Evolutionary conservation across 2,797 vertebrate species (phyloP).

Genomic region (Intellagama lesueurii): DNA sequence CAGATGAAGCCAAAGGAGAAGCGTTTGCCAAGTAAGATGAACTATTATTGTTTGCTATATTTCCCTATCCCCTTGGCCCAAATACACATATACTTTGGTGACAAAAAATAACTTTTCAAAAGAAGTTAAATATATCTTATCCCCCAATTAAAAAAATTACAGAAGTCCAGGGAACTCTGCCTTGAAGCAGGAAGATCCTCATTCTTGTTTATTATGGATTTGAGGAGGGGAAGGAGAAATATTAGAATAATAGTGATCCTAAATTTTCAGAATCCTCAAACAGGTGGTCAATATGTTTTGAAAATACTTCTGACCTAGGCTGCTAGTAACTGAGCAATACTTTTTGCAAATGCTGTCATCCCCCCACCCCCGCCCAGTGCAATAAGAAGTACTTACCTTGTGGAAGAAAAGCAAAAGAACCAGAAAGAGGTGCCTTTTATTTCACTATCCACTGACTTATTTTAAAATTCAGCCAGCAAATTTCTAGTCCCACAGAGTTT

Average conservation of each 20-base stretch:
- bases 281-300: too few relatives aligned
- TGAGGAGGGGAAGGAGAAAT: neutral
- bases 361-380: neutral
- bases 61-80: neutral
- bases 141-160: neutral
- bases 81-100: neutral
- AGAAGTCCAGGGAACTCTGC: neutral
- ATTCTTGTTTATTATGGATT: neutral
- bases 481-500: neutral
- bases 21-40: conserved; percentile 44
- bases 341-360: neutral
- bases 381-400: neutral
- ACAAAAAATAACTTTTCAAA: neutral
- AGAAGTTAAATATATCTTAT: neutral
- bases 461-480: neutral
- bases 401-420: neutral
- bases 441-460: neutral
- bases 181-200: conserved; percentile 9
- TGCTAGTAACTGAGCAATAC: neutral
- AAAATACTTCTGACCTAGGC: too few relatives aligned
- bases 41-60: conserved; percentile 13
- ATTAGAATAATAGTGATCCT: neutral
- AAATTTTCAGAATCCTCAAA: neutral
- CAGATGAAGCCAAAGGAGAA: conserved; percentile 37
- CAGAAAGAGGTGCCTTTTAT: neutral